These are phyloP conservation scores for Notodonta dromedarius DNA, from an alignment of 2,888 invertebrate species.

Conservation along the genomic window DNA sequence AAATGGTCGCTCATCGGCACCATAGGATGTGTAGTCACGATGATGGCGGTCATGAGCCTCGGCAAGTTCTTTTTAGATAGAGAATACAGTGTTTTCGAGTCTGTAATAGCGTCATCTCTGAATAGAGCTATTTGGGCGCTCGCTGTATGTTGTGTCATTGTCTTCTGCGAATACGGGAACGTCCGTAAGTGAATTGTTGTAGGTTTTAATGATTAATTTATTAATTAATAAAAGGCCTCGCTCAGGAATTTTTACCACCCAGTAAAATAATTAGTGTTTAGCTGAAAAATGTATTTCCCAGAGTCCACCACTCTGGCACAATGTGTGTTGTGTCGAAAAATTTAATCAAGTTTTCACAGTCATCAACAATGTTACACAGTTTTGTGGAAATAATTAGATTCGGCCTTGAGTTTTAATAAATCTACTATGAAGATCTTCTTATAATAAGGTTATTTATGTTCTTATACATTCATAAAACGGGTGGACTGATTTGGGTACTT, in stretches of 20 bases:
- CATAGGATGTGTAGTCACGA: conserved; percentile 8
- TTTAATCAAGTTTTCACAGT: too few species aligned
- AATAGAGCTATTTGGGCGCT: conserved; percentile 40
- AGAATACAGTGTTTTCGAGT: conserved; percentile 27
- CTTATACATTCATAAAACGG: too few species aligned
- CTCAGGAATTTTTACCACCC: background rate
- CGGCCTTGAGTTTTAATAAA: too few species aligned
- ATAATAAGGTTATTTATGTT: too few species aligned
- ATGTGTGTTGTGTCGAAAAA: too few species aligned
- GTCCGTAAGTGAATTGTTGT: conserved; percentile 42
- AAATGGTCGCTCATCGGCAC: conserved; percentile 15
- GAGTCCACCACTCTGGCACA: too few species aligned
- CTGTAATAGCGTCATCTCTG: conserved; percentile 22
- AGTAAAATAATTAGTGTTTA: background rate
- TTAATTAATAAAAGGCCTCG: too few species aligned
- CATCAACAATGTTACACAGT: too few species aligned
- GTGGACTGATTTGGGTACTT: too few species aligned
- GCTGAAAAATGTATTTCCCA: background rate
- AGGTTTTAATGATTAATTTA: too few species aligned
- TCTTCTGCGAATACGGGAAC: conserved; percentile 45
- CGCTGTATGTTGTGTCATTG: conserved; percentile 35
- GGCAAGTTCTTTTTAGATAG: conserved; percentile 10
- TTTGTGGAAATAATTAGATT: too few species aligned
- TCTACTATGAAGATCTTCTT: too few species aligned
- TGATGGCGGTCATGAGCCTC: conserved; percentile 6